Base-by-base conservation (phyloP, 2,113 vertebrate species). In the Prochilodus magdalenae region DNA sequence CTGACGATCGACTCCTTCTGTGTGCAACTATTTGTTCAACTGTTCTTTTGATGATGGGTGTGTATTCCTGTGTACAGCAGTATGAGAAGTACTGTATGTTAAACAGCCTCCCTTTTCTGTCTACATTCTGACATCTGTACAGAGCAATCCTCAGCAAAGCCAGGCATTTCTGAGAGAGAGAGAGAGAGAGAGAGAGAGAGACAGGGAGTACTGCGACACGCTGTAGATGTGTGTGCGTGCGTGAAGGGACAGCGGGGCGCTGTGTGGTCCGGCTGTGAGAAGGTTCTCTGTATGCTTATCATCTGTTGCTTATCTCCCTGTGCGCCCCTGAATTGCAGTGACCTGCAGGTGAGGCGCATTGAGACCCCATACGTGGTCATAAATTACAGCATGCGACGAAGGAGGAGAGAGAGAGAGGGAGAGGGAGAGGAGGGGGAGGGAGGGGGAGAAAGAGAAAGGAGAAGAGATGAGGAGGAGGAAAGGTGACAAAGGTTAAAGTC, bases 401-500 rank as follows among this genome's bases (percentile, higher is more conserved):
- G n/a, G 10, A 55, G 57, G 66, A 65, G 47, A 72, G 36, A 27
- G 65, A 36, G 47, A 49, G 36, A 29, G 51, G 24, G 10, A 55
- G 57, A 47, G 71, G 36, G 66, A 65, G 47, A 72, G 36, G 30
- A 53, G 69, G 44, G 69, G 57, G 71, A 67, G 75, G 60, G 44
- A 79, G 63, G 49, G 26, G 30, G 0, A 29, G 59, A 29, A 33
- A 51, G 36, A 30, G 62, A 26, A 5, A 57, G 59, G 36, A 33
- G 53, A 65, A 51, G 67, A 65, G 33, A 73, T 53, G 30, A 49
- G 71, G 44, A 65, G 57, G 27, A 75, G 36, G 15, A 80, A 82
- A 78, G 53, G 75, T 82, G 72, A 77, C 89, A 85, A 85, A 75
- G 86, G 90, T 90, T 90, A 90, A 92, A 79, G 83, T 71, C 75